Conservation (phyloP, 2,797 vertebrate genomes). For the Coregonus suidteri region DNA sequence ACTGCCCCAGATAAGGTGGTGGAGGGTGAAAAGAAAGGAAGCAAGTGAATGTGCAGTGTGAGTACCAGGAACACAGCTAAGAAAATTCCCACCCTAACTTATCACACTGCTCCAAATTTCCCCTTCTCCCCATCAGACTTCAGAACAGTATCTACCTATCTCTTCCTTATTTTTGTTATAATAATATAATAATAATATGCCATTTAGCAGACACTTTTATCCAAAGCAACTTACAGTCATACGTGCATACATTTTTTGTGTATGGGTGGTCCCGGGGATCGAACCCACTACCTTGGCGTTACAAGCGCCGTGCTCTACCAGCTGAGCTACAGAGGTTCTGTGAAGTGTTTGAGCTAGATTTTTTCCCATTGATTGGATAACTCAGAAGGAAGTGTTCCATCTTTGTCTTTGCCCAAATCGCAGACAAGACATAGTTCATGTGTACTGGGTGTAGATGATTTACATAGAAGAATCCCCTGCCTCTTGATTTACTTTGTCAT, state of each 20-base stretch:
- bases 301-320: too few species aligned
- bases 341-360: background rate
- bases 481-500: too few species aligned
- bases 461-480: background rate
- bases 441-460: background rate
- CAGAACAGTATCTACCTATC: too few species aligned
- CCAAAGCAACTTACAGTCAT: too few species aligned
- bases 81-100: background rate
- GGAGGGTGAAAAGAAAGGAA: slow-evolving; percentile 31
- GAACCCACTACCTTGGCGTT: too few species aligned
- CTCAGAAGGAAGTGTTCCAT: background rate
- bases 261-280: too few species aligned
- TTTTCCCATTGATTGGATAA: background rate
- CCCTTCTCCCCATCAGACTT: too few species aligned
- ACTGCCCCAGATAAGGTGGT: slow-evolving; percentile 44
- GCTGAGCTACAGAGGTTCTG: background rate
- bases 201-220: too few species aligned
- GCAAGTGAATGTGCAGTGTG: slow-evolving; percentile 9
- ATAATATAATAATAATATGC: too few species aligned
- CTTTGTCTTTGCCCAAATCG: background rate
- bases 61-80: background rate
- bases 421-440: background rate
- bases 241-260: too few species aligned
- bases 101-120: too few species aligned
- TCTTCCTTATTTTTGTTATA: background rate